These are phyloP conservation scores for Papilio gigon DNA, from an alignment of 2,888 invertebrate species.

Conservation along the genomic window DNA sequence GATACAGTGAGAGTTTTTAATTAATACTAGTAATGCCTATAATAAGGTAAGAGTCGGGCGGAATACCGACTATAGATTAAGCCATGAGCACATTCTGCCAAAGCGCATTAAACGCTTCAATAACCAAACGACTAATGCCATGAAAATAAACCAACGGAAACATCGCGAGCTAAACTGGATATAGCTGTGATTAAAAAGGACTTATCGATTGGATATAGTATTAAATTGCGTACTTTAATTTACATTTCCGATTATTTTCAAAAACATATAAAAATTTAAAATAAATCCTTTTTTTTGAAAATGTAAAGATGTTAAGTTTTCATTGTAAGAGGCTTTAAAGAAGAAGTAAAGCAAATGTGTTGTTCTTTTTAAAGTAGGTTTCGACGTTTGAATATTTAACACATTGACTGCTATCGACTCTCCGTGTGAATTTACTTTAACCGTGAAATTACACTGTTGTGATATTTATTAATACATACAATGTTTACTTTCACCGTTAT, in stretches of 20 bases:
- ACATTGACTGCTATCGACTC: too few relatives aligned
- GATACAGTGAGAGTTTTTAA: not conserved
- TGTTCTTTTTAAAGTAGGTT: not conserved
- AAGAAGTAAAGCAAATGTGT: not conserved
- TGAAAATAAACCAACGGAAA: slow-evolving; percentile 8
- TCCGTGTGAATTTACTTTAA: too few relatives aligned
- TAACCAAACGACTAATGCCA: slow-evolving; percentile 10
- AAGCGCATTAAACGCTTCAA: slow-evolving; percentile 2
- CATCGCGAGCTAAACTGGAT: slow-evolving; percentile 1
- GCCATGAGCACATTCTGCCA: not conserved
- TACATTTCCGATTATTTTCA: not conserved
- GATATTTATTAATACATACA: too few relatives aligned
- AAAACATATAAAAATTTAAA: too few relatives aligned
- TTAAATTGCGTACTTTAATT: not conserved
- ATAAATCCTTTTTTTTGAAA: not conserved
- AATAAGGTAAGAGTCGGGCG: not conserved
- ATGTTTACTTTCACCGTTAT: too few relatives aligned
- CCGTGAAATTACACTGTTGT: too few relatives aligned
- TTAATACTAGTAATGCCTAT: not conserved
- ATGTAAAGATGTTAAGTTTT: not conserved
- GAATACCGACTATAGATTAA: not conserved
- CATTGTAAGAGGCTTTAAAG: not conserved
- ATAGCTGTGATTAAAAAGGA: not conserved
- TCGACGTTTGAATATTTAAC: not conserved
- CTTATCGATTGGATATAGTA: not conserved